Evolutionary conservation across 2,888 invertebrate genomes (phyloP).

Genomic region (Strigamia transsilvanica): DNA sequence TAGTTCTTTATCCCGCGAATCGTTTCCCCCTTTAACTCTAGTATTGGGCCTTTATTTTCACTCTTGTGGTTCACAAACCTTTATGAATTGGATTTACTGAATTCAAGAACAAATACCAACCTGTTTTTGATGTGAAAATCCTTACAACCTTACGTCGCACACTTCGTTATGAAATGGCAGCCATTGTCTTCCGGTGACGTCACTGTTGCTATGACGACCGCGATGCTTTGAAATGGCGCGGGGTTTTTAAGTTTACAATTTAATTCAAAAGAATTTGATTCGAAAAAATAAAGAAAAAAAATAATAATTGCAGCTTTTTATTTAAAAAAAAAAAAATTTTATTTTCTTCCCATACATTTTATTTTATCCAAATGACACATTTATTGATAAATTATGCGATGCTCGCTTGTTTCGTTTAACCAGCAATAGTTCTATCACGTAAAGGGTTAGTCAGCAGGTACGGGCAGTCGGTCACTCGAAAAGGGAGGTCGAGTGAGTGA

Average conservation of each 20-base stretch:
- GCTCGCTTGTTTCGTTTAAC: neutral
- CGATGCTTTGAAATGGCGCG: neutral
- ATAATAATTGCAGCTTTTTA: too few species aligned
- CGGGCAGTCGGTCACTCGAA: conserved; percentile 49
- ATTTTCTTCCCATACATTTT: too few species aligned
- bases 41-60: neutral
- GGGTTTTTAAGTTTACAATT: neutral
- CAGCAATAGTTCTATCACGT: conserved; percentile 32
- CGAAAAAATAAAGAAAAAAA: neutral
- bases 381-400: neutral
- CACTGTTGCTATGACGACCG: neutral
- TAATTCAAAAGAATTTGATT: neutral
- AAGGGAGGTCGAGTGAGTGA: conserved; percentile 47
- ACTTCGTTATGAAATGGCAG: conserved; percentile 11
- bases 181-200: conserved; percentile 40
- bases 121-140: conserved; percentile 38
- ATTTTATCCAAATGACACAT: neutral
- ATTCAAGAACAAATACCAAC: conserved; percentile 34
- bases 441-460: conserved; percentile 36
- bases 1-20: neutral
- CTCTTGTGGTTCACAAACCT: conserved; percentile 36
- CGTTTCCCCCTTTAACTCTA: neutral
- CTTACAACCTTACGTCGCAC: neutral
- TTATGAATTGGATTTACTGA: neutral
- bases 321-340: too few species aligned